A percentile compares a stretch with the other conserved stretches of the same genome.
phyloP scores from a whole-genome alignment of 2,113 vertebrate genomes.

The Anhinga anhinga region DNA sequence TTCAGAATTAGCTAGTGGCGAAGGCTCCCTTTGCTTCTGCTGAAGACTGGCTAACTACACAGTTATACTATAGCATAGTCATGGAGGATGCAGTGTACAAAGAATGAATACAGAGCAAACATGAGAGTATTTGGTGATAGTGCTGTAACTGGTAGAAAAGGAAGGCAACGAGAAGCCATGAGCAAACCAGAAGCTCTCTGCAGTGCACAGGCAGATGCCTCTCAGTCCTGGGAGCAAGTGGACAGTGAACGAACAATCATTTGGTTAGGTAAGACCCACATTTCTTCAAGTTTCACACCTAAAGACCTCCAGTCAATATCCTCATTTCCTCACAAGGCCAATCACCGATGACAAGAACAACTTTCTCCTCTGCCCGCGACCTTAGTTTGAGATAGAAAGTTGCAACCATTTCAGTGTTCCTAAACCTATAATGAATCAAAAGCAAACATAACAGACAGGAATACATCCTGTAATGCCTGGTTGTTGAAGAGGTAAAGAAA shows the following conservation, averaged over 20 bases:
- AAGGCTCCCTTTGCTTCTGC: not conserved
- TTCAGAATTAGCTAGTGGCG: not conserved
- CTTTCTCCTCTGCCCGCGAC: not conserved
- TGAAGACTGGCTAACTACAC: not conserved
- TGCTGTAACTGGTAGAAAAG: not conserved
- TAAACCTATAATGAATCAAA: not conserved
- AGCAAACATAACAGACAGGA: not conserved
- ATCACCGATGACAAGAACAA: not conserved
- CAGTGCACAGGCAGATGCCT: not conserved
- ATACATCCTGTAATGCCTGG: not conserved
- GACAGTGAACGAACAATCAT: not conserved
- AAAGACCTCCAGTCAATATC: not conserved
- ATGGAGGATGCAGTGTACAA: not conserved
- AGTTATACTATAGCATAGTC: not conserved
- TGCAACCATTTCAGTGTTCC: not conserved
- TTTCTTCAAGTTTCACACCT: not conserved
- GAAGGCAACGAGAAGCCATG: not conserved
- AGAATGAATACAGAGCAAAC: not conserved
- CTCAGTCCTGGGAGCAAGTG: not conserved
- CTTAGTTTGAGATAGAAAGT: not conserved
- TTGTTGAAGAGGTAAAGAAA: slow-evolving; percentile 21
- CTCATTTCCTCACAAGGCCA: not conserved
- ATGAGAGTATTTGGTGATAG: not conserved
- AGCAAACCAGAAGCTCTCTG: not conserved
- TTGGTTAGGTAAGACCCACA: not conserved